These are phyloP conservation scores for Saccostrea cuccullata DNA, from an alignment of 1,140 invertebrate genomes.

Conservation along the genomic window DNA sequence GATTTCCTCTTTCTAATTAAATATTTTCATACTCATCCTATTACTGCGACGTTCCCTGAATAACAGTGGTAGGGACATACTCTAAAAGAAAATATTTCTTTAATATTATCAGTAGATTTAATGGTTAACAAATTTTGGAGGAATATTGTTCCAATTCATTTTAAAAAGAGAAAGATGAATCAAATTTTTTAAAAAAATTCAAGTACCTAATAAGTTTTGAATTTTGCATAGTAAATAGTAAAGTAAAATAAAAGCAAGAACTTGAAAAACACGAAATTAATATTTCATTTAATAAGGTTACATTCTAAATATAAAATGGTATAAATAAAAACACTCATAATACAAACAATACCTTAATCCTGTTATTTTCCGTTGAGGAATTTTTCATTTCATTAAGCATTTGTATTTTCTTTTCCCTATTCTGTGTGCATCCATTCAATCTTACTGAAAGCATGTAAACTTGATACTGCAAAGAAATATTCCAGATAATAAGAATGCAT, in stretches of 20 bases:
- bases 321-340: neutral
- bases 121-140: too few species aligned
- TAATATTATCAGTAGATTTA: too few species aligned
- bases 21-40: neutral
- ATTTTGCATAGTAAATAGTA: too few species aligned
- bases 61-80: neutral
- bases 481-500: conserved; percentile 5
- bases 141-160: too few species aligned
- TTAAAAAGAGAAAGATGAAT: too few species aligned
- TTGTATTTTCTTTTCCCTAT: neutral
- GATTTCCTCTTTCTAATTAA: too few species aligned
- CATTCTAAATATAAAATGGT: too few species aligned
- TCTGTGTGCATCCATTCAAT: neutral
- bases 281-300: too few species aligned
- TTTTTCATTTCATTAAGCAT: neutral
- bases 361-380: neutral
- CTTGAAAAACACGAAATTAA: too few species aligned
- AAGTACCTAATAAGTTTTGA: too few species aligned
- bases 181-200: too few species aligned
- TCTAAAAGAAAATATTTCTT: neutral
- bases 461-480: conserved; percentile 13
- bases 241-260: too few species aligned
- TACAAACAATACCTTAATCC: neutral
- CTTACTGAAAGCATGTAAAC: neutral
- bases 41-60: neutral